Evolutionary conservation across 2,113 vertebrate species (phyloP), one percentile per base, ranked within the genome.

Genomic region (Seriola dumerili): DNA sequence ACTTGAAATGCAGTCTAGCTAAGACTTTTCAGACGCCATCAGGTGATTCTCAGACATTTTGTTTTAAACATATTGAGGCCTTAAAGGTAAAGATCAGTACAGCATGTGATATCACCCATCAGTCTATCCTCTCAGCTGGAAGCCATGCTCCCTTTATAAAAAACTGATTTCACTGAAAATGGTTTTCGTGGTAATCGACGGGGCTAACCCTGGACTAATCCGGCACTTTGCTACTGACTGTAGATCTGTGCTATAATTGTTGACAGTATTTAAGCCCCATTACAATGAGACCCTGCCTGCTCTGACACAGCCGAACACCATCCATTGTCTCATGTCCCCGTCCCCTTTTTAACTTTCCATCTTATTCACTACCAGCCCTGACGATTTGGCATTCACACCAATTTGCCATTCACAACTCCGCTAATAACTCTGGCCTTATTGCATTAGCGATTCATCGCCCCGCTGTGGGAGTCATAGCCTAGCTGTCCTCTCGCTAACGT

Each of bases 381-480:
- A 90, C 90, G 77, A 93, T 92, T 93, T 93, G 89, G 90, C 92
- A 93, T 94, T 95, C 93, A 92, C 92, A 94, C 93, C 94, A 94
- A 95, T 95, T 95, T 95, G 92, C 90, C 85, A 93, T 94, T 93
- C 90, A 90, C 90, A 91, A 93, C 88, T 91, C 83, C 25, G 84
- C 91, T 96, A 95, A 95, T 94, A 94, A 94, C 91, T 85, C 86
- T 81, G 59, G 88, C 85, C 89, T 94, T 95, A 95, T 95, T 95
- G 88, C 94, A 94, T 94, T 95, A 95, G 87, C 89, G 72, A 93
- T 94, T 93, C 91, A 88, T 79, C 76, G 78, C 91, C 92, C 86
- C 25, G 79, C 90, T 50, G 80, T 87, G 87, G 86, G 88, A 93
- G 91, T 92, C 92, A 84, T 83, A 93, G 91, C 89, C 88, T 87